Evolutionary conservation across 1,140 invertebrate genomes (phyloP), one percentile per base, ranked within the genome.

Genomic region (Pseudomyrmex cubaensis): DNA sequence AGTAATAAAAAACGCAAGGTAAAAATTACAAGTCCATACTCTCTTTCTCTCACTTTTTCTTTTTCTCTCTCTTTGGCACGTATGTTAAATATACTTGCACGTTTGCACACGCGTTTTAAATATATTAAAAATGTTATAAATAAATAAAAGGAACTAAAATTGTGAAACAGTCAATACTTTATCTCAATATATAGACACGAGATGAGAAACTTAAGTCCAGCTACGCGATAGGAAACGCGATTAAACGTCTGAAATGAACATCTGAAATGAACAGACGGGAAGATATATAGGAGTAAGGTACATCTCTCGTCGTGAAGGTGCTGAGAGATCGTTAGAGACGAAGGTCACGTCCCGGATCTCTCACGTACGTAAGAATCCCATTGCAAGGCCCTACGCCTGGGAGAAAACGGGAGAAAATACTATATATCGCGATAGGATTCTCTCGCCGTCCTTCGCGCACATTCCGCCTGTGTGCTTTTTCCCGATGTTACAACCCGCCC

Each of bases 341-440:
- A 80, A 80, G 76, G 76, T 80, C 76, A 72, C 66, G 76, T 78
- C 15, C 76, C 17, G 64, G 63, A 57, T 67, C 35, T 70, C 52
- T 64, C 64, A 66, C 62, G 44, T 78, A 78, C 44, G 0, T 44
- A 13, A 70, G 66, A 69, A 80, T 70, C 44, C 64, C 20, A 48
- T 69, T 66, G 52, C n/a, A 76, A 48, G n/a, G 12, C 54, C 66
- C 44, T 70, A 59, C 57, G 54, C 64, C 54, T 72, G 66, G 20
- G 66, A 59, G 59, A 72, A 48, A 25, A 72, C 66, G 22, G 22
- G 54, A 61, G 54, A 10, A 69, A 35, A 70, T 78, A 48, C 25
- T 72, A 57, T n/a, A 56, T 50, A 44, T 64, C 20, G 66, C 12
- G n/a, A 69, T 69, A 78, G 64, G 22, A 72, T 78, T 59, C 54